These are phyloP conservation scores for Lasioglossum malachurum DNA, from an alignment of 2,888 invertebrate genomes.

Conservation along the genomic window DNA sequence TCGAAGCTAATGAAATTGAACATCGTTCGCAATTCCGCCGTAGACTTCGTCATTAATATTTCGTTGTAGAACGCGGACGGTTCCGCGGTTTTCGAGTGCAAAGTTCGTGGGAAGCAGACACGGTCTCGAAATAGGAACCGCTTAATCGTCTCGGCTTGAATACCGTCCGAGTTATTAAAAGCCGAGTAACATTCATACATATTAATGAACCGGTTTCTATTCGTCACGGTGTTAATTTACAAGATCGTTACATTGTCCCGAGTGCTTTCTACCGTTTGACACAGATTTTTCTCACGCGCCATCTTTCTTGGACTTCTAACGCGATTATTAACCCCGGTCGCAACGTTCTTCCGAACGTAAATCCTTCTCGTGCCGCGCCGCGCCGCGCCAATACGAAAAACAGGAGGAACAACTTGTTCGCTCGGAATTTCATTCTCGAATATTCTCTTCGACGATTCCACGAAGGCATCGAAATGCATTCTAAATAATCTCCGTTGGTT, in stretches of 20 bases:
- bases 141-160: constrained; percentile 7
- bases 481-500: no score
- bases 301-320: neutral
- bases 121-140: constrained; percentile 4
- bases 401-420: no score
- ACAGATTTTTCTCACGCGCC: constrained; percentile 34
- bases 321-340: neutral
- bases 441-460: neutral
- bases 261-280: constrained; percentile 44
- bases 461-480: neutral
- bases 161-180: constrained; percentile 8
- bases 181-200: constrained; percentile 46
- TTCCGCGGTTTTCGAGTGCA: neutral
- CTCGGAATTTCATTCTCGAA: no score
- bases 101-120: constrained; percentile 1
- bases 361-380: neutral
- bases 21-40: neutral
- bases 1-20: neutral
- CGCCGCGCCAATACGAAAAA: neutral
- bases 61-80: neutral
- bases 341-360: neutral
- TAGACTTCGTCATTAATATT: neutral
- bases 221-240: constrained; percentile 56
- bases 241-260: constrained; percentile 46
- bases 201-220: constrained; percentile 49